These are phyloP conservation scores for Drosophila demipolita DNA, from an alignment of 2,888 invertebrate species.

Conservation along the genomic window DNA sequence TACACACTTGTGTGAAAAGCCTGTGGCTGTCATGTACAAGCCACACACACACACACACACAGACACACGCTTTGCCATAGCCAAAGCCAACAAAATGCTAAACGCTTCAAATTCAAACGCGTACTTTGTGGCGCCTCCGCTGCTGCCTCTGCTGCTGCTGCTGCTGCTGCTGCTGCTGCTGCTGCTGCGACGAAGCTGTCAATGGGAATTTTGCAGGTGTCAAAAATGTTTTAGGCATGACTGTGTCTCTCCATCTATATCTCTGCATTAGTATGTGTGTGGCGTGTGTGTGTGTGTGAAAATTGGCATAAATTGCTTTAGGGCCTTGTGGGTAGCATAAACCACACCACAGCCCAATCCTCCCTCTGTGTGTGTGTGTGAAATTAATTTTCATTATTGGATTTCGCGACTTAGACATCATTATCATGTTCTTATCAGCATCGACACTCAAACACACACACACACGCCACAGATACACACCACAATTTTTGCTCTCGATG, in stretches of 20 bases:
- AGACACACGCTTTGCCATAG: background rate
- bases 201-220: conserved; percentile 81
- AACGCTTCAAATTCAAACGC: conserved; percentile 72
- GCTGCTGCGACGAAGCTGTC: conserved; percentile 66
- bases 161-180: conserved; percentile 14
- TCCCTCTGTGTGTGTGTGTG: conserved; percentile 33
- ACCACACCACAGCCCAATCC: conserved; percentile 21
- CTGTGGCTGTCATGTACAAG: conserved; percentile 28
- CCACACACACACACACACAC: conserved; percentile 1
- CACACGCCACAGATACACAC: conserved; percentile 18
- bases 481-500: conserved; percentile 50
- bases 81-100: conserved; percentile 45
- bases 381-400: conserved; percentile 81
- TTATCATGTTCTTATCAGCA: conserved; percentile 77
- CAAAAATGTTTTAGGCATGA: conserved; percentile 79
- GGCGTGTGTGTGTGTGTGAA: conserved; percentile 40
- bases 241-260: conserved; percentile 25
- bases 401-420: conserved; percentile 80
- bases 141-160: background rate
- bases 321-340: conserved; percentile 51
- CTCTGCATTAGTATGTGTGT: conserved; percentile 14
- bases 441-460: conserved; percentile 41
- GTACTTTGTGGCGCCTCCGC: conserved; percentile 36
- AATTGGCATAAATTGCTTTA: conserved; percentile 80
- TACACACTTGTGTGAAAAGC: conserved; percentile 36